phyloP scores from a whole-genome alignment of 2,888 invertebrate species.

The Lycophotia porphyrea region DNA sequence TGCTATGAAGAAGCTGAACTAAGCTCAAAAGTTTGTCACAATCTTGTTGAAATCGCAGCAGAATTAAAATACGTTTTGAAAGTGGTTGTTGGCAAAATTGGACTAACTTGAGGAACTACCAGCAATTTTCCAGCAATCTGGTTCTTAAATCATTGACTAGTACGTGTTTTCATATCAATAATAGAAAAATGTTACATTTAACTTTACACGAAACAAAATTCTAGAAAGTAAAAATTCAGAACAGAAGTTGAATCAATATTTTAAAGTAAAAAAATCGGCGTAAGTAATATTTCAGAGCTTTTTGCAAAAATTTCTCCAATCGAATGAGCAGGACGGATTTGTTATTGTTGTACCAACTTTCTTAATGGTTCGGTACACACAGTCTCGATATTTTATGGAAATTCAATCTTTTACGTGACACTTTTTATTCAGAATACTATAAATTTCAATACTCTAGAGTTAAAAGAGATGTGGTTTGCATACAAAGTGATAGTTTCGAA shows the following conservation, averaged over 20 bases:
- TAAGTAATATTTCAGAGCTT: slow-evolving; percentile 8
- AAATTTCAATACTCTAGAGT: slow-evolving; percentile 42
- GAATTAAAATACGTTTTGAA: not conserved
- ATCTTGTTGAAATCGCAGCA: not conserved
- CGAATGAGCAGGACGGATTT: slow-evolving; percentile 33
- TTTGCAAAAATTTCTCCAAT: slow-evolving; percentile 18
- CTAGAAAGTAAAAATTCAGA: not conserved
- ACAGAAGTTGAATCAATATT: not conserved
- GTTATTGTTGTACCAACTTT: slow-evolving; percentile 45
- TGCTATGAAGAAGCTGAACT: no score
- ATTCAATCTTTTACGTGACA: slow-evolving; percentile 59
- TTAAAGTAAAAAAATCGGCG: slow-evolving; percentile 2
- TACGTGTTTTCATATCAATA: not conserved
- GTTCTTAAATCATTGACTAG: not conserved
- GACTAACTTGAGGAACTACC: no score
- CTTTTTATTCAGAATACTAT: slow-evolving; percentile 10
- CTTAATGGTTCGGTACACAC: slow-evolving; percentile 22
- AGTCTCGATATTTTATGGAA: slow-evolving; percentile 43
- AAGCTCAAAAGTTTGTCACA: no score
- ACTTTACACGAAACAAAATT: not conserved
- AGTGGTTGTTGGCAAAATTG: not conserved
- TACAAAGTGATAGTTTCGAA: slow-evolving; percentile 21
- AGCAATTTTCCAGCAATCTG: no score
- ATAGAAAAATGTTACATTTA: not conserved
- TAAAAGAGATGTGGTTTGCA: slow-evolving; percentile 13